These are phyloP conservation scores for Phortica variegata DNA, from an alignment of 1,140 invertebrate species.

Conservation along the genomic window DNA sequence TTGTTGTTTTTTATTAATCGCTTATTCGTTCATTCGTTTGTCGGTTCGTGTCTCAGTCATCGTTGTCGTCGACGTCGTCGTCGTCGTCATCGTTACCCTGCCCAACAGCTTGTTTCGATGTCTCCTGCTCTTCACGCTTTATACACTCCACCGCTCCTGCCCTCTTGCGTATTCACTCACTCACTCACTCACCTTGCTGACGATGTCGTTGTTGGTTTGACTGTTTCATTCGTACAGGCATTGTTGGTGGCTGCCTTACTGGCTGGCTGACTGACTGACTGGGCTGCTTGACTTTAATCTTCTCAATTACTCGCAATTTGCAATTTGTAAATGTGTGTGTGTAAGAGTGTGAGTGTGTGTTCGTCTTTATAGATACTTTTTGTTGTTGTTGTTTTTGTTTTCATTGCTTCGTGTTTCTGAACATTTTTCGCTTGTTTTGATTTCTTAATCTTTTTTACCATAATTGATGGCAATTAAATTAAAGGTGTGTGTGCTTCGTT, in stretches of 20 bases:
- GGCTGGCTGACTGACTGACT: not conserved
- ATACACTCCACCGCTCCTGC: conserved; percentile 7
- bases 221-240: not conserved
- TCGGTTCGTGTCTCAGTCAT: conserved; percentile 30
- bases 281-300: conserved; percentile 55
- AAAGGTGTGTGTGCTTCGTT: conserved; percentile 44
- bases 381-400: conserved; percentile 13
- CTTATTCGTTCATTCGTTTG: conserved; percentile 32
- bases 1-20: not conserved
- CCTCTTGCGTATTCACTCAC: conserved; percentile 10
- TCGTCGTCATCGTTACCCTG: conserved; percentile 2
- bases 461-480: conserved; percentile 54
- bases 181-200: not conserved
- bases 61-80: conserved; percentile 20
- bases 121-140: conserved; percentile 5
- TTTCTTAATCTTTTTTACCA: conserved; percentile 54
- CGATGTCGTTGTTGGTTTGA: conserved; percentile 8
- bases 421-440: conserved; percentile 47
- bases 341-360: conserved; percentile 15
- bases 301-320: conserved; percentile 55
- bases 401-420: conserved; percentile 30
- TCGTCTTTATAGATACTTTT: conserved; percentile 15
- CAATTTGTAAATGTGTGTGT: conserved; percentile 25
- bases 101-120: not conserved
- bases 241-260: not conserved